Evolutionary conservation across 2,888 invertebrate species (phyloP).

Genomic region (Eretmocerus hayati): DNA sequence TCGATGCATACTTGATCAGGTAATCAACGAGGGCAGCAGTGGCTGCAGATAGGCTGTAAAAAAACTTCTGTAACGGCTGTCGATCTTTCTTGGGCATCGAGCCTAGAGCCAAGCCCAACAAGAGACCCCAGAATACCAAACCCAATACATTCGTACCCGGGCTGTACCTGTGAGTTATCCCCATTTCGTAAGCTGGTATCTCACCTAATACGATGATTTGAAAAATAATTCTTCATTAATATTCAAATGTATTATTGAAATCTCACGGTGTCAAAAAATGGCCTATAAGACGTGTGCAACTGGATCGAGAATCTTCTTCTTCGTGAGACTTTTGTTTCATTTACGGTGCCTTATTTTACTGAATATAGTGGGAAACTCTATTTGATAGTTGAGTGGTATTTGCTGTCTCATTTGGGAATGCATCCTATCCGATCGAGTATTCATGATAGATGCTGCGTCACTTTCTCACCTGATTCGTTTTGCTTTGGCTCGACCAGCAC

Average conservation of each 20-base stretch:
- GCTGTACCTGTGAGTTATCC: slow-evolving; percentile 62
- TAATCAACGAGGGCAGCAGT: slow-evolving; percentile 92
- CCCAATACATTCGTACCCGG: slow-evolving; percentile 79
- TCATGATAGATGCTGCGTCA: no score
- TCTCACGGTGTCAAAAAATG: background rate
- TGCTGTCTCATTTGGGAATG: no score
- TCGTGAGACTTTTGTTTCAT: no score
- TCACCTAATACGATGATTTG: no score
- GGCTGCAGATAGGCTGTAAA: slow-evolving; percentile 76
- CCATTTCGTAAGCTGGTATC: slow-evolving; percentile 48
- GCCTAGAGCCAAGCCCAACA: slow-evolving; percentile 83
- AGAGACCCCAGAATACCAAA: slow-evolving; percentile 72
- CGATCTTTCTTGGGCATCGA: slow-evolving; percentile 70
- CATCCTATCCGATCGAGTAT: no score
- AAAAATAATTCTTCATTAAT: no score
- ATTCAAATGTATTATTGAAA: no score
- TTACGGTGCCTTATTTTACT: no score
- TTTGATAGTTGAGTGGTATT: no score
- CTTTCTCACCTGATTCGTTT: background rate
- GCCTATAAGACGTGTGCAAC: background rate
- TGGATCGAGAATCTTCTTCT: background rate
- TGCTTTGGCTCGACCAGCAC: slow-evolving; percentile 38
- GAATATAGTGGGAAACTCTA: no score
- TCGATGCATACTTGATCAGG: slow-evolving; percentile 74
- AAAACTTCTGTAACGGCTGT: slow-evolving; percentile 74